Percentiles rank a stretch among this genome's conserved stretches.
Conservation (phyloP, 2,797 vertebrate species). For the Geotrypetes seraphini region DNA sequence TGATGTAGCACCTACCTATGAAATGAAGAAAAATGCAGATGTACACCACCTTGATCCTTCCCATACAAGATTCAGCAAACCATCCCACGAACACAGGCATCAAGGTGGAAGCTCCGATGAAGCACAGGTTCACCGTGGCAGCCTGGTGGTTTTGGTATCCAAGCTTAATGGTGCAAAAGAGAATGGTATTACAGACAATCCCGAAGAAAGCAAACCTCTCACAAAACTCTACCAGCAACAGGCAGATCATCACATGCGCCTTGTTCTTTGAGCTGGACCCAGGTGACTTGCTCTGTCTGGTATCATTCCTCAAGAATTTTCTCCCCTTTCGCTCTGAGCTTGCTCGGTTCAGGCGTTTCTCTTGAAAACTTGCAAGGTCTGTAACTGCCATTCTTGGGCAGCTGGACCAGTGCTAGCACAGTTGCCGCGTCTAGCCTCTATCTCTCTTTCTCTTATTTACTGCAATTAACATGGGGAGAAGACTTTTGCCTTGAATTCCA, state of each 20-base stretch:
- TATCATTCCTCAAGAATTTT: neutral
- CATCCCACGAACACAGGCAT: slow-evolving; percentile 66
- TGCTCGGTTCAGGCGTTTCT: neutral
- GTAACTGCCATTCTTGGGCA: slow-evolving; percentile 34
- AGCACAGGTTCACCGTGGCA: slow-evolving; percentile 73
- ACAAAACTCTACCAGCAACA: slow-evolving; percentile 79
- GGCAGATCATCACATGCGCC: slow-evolving; percentile 64
- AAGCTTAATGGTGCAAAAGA: slow-evolving; percentile 79
- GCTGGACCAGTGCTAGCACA: neutral
- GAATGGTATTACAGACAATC: slow-evolving; percentile 85
- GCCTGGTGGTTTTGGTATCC: slow-evolving; percentile 75
- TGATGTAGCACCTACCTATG: slow-evolving; percentile 78
- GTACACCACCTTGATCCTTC: slow-evolving; percentile 68
- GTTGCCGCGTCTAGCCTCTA: neutral
- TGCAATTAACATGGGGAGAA: slow-evolving; percentile 31
- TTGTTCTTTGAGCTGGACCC: slow-evolving; percentile 37
- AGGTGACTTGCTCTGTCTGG: accelerated
- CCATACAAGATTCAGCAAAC: slow-evolving; percentile 66
- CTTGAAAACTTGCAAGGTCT: slow-evolving; percentile 12
- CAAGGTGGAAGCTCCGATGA: slow-evolving; percentile 69
- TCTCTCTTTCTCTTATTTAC: slow-evolving; percentile 4
- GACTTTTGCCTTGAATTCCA: slow-evolving; percentile 54
- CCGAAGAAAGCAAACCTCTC: slow-evolving; percentile 85
- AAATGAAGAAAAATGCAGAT: slow-evolving; percentile 78
- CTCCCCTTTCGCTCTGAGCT: neutral